Conservation (phyloP, 2,797 vertebrate species). For the Spatula clypeata region DNA sequence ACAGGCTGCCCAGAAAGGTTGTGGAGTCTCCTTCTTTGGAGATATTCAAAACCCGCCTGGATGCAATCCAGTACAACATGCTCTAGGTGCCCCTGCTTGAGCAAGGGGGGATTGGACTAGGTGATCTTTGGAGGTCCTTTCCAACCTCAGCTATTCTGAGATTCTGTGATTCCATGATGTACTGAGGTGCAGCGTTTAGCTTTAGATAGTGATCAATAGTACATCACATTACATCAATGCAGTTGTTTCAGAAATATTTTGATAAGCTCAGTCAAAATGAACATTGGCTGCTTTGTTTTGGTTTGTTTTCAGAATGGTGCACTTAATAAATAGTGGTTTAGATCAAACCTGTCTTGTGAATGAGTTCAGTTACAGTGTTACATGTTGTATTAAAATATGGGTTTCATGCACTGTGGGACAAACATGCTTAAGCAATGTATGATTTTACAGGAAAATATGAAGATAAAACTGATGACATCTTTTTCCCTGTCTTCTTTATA, state of each 20-base stretch:
- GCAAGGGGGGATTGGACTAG: too few relatives aligned
- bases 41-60: too few relatives aligned
- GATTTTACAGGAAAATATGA: not conserved
- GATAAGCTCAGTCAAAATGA: not conserved
- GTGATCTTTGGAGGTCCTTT: too few relatives aligned
- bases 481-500: not conserved
- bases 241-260: not conserved
- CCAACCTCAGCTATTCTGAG: too few relatives aligned
- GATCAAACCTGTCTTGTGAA: not conserved
- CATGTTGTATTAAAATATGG: not conserved
- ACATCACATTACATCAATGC: not conserved
- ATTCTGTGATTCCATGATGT: too few relatives aligned
- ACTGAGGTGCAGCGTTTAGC: not conserved
- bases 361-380: not conserved
- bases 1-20: too few relatives aligned
- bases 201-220: not conserved
- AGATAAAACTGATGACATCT: accelerated
- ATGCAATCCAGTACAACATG: too few relatives aligned
- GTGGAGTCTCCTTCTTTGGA: too few relatives aligned
- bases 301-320: not conserved
- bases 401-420: not conserved
- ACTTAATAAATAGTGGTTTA: not conserved
- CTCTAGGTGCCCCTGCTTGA: too few relatives aligned
- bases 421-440: accelerated
- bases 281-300: not conserved